Evolutionary conservation across 1,140 invertebrate genomes (phyloP), one percentile per base, ranked within the genome.

Genomic region (Proales similis): DNA sequence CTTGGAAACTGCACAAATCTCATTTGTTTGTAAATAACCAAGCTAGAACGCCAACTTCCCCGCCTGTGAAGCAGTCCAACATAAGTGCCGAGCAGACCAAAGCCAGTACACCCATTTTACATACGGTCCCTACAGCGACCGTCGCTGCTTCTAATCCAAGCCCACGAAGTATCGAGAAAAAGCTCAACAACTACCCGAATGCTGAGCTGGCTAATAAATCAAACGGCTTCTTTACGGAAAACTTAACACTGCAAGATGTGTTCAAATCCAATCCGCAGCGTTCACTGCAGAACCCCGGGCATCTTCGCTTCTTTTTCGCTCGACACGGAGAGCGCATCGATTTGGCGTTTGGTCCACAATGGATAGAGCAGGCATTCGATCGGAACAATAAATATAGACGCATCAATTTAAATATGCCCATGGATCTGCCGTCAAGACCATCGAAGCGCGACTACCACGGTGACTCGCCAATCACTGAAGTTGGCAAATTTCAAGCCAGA

Each of bases 281-380:
- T 32, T 46, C 57, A 7, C 45, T 45, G 39, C 27, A 45, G 38
- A 46, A 3, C 17, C 42, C 38, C 45, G 57, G 57, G 14, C 6
- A 29, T 26, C 29, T 61, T 22, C 42, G 61, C 27, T 48, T 63
- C 38, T 63, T 63, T 39, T 63, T 45, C 14, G 83, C 88, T 12
- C 46, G 62, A 30, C 62, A 63, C 27, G 62, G 62, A 45, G 62
- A 63, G 46, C 22, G 62, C 26, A 38, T 63, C n/a, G 62, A 63
- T 63, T 17, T 42, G 26, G 29, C 33, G 3, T 63, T 51, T 45
- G 62, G 62, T 7, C 22, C 48, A 5, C 32, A 63, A 46, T 63
- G 62, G 62, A 43, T 49, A 1, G 27, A 49, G 7, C 24, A 32
- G n/a, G 47, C 48, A 17, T 63, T 63, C 27, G 62, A 63, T 39